A percentile compares a stretch with the other conserved stretches of the same genome.
These are phyloP conservation scores for Tapirus terrestris DNA, from an alignment of 2,113 vertebrate genomes.

Conservation along the genomic window DNA sequence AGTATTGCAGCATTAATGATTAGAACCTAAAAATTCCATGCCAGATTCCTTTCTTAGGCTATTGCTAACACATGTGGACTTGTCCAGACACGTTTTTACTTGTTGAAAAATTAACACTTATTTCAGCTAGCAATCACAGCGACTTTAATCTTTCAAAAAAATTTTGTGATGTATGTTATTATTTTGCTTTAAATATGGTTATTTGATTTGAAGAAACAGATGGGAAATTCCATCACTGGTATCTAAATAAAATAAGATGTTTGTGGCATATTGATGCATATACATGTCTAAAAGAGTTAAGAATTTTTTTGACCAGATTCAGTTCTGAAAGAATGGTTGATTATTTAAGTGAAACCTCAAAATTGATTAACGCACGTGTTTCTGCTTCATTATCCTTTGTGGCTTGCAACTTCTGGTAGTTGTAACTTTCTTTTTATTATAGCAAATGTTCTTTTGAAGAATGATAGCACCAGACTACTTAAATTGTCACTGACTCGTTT, in stretches of 20 bases:
- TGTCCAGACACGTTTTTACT: slow-evolving; percentile 20
- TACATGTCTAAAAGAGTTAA: neutral
- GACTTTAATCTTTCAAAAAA: neutral
- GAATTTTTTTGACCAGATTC: slow-evolving; percentile 2
- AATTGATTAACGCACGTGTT: neutral
- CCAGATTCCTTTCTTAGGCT: slow-evolving; percentile 56
- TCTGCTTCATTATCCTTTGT: slow-evolving; percentile 20
- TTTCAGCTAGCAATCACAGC: neutral
- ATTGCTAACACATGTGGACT: neutral
- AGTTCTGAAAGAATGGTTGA: slow-evolving; percentile 15
- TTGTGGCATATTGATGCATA: neutral
- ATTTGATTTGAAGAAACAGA: slow-evolving; percentile 29
- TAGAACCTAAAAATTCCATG: slow-evolving; percentile 41
- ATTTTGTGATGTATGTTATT: neutral
- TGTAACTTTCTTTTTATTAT: neutral
- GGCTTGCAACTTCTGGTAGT: neutral
- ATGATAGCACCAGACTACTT: neutral
- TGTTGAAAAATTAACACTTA: slow-evolving; percentile 37
- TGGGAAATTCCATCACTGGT: neutral
- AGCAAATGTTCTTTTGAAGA: neutral
- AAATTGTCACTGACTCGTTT: neutral
- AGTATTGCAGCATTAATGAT: slow-evolving; percentile 65
- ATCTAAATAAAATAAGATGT: neutral
- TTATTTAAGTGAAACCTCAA: slow-evolving; percentile 36
- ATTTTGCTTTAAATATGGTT: neutral